Conservation (phyloP, 2,888 invertebrate species). For the Dolichopus griseipennis region DNA sequence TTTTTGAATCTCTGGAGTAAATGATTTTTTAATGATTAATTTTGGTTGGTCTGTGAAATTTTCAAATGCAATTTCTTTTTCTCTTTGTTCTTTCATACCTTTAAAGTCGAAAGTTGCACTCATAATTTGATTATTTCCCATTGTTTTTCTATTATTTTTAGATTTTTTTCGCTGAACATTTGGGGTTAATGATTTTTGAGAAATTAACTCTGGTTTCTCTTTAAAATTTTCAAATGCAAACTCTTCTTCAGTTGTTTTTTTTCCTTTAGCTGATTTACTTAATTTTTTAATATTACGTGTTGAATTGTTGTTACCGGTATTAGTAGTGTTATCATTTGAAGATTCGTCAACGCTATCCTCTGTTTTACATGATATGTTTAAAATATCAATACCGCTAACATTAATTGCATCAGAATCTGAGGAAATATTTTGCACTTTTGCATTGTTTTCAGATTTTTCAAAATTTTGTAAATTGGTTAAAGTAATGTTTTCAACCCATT, state of each 20-base stretch:
- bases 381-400: slow-evolving; percentile 34
- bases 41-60: background rate
- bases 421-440: background rate
- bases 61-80: background rate
- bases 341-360: too few species aligned
- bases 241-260: too few species aligned
- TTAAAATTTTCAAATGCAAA: too few species aligned
- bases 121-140: slow-evolving; percentile 8
- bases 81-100: background rate
- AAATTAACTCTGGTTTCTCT: too few species aligned
- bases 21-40: background rate
- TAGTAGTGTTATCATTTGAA: too few species aligned
- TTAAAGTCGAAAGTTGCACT: background rate
- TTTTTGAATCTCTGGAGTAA: background rate
- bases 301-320: too few species aligned
- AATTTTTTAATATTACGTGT: too few species aligned
- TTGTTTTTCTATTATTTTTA: slow-evolving; percentile 15
- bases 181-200: background rate
- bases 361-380: slow-evolving; percentile 34
- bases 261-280: too few species aligned
- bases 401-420: slow-evolving; percentile 22
- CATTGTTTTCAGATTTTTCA: background rate
- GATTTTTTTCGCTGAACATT: fast-evolving
- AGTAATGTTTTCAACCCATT: slow-evolving; percentile 23
- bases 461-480: background rate